Conservation (phyloP, 2,113 vertebrate species). For the Furnarius figulus region DNA sequence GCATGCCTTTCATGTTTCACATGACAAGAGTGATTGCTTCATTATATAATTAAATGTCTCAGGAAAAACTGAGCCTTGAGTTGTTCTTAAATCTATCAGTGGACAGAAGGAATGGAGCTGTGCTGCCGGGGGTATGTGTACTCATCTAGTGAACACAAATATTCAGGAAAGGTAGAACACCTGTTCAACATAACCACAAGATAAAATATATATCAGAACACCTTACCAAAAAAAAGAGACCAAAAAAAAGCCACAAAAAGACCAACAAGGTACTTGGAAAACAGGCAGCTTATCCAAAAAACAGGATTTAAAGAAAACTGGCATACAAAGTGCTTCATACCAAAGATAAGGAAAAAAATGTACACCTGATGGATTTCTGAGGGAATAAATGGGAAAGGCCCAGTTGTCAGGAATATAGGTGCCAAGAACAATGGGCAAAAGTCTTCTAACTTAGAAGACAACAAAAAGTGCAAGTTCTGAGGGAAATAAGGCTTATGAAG, state of each 20-base stretch:
- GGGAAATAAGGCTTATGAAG: background rate
- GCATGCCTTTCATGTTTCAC: background rate
- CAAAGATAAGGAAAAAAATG: background rate
- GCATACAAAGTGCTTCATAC: background rate
- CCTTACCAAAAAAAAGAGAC: background rate
- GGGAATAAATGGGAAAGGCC: background rate
- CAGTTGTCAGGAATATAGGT: background rate
- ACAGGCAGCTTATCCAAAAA: background rate
- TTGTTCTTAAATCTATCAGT: background rate
- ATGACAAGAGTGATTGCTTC: background rate
- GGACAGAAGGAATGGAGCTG: background rate
- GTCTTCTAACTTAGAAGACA: background rate
- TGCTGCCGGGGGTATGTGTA: rapidly evolving
- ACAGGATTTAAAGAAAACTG: background rate
- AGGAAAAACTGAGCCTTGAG: background rate
- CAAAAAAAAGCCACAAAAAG: background rate
- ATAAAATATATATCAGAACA: background rate
- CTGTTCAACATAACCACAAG: background rate
- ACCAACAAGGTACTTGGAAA: background rate
- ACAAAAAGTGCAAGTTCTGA: background rate
- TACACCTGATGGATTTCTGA: background rate
- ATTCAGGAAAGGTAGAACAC: background rate
- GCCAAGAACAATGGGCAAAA: background rate
- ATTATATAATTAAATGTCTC: background rate
- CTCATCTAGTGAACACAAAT: background rate